A percentile compares a stretch with the other conserved stretches of the same genome.
phyloP scores from a whole-genome alignment of 2,113 vertebrate species.

The Sebastes fasciatus region DNA sequence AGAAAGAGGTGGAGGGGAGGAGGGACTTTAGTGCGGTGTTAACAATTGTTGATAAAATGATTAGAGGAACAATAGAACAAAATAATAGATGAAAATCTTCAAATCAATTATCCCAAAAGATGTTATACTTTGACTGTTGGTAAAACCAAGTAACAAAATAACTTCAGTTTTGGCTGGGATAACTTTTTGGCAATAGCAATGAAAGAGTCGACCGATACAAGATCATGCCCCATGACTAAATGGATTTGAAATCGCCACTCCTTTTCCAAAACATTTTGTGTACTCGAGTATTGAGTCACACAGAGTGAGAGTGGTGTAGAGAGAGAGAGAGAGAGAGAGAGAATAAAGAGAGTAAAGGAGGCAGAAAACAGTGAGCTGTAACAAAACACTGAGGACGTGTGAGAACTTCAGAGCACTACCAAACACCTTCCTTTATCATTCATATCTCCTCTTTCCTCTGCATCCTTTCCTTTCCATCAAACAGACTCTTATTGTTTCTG shows the following conservation, averaged over 20 bases:
- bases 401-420: slow-evolving; percentile 33
- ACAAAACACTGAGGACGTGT: slow-evolving; percentile 3
- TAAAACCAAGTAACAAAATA: background rate
- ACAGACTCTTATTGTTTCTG: slow-evolving; percentile 20
- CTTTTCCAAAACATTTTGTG: background rate
- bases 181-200: background rate
- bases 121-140: background rate
- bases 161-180: background rate
- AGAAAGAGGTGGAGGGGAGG: background rate
- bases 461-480: slow-evolving; percentile 20
- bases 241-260: background rate
- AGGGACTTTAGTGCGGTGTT: background rate
- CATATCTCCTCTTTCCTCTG: slow-evolving; percentile 11
- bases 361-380: slow-evolving; percentile 27
- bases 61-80: background rate
- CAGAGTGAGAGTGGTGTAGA: background rate
- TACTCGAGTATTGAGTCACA: background rate
- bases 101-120: background rate
- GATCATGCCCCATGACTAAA: background rate
- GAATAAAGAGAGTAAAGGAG: slow-evolving; percentile 10
- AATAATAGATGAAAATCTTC: background rate
- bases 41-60: background rate
- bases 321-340: background rate
- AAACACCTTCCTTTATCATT: slow-evolving; percentile 44
- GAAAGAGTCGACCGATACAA: background rate